Conservation (phyloP, 2,113 vertebrate genomes). For the Piprites chloris region DNA sequence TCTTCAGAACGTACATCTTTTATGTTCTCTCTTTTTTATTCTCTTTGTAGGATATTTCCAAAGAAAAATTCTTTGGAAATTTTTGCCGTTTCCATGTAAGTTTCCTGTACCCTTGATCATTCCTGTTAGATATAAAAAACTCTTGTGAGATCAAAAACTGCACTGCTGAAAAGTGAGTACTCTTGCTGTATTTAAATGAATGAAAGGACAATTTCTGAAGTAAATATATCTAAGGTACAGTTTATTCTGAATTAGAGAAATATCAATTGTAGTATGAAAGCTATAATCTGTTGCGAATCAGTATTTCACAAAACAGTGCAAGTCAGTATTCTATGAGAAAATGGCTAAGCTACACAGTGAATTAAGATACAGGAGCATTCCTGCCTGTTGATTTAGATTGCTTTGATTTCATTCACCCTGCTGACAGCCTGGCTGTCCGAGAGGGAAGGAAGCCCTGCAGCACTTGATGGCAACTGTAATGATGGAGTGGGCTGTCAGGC, state of each 20-base stretch:
- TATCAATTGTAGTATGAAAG: not conserved
- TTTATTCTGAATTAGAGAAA: not conserved
- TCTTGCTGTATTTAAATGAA: not conserved
- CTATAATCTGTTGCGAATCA: not conserved
- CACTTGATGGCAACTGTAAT: not conserved
- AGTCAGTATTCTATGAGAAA: not conserved
- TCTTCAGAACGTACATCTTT: not conserved
- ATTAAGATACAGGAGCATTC: not conserved
- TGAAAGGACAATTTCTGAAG: not conserved
- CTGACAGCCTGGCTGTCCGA: not conserved
- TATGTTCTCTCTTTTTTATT: not conserved
- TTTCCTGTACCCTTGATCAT: not conserved
- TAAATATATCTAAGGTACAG: not conserved
- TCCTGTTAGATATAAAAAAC: not conserved
- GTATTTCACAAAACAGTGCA: not conserved
- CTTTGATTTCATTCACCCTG: not conserved
- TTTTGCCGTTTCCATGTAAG: not conserved
- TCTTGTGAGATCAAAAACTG: not conserved
- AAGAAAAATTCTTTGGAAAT: not conserved
- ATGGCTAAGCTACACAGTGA: not conserved
- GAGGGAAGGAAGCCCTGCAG: not conserved
- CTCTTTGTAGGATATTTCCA: not conserved
- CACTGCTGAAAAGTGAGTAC: not conserved
- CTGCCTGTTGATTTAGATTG: not conserved
- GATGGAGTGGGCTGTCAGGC: not conserved